Conservation (phyloP, 2,113 vertebrate genomes). For the Perca schrenkii region DNA sequence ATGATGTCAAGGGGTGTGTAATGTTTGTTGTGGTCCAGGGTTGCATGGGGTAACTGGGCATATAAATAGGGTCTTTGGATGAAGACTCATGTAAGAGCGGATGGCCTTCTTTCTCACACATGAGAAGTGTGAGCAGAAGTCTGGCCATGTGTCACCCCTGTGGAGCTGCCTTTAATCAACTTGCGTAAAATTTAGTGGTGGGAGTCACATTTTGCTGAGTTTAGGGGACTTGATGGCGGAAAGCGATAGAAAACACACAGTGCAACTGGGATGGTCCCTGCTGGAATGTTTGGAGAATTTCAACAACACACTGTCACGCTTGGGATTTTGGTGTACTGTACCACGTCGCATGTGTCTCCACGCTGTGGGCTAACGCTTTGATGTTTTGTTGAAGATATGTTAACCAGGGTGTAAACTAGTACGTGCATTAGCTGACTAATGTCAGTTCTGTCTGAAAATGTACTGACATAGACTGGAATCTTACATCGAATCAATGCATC, state of each 20-base stretch:
- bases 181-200: slow-evolving; percentile 58
- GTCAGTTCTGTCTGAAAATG: neutral
- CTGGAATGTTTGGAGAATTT: slow-evolving; percentile 58
- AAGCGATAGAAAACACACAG: slow-evolving; percentile 57
- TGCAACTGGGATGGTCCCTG: slow-evolving; percentile 43
- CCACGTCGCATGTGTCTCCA: slow-evolving; percentile 26
- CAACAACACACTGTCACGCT: slow-evolving; percentile 17
- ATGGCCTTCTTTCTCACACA: slow-evolving; percentile 48
- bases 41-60: slow-evolving; percentile 75
- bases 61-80: slow-evolving; percentile 82
- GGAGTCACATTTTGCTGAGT: slow-evolving; percentile 78
- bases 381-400: slow-evolving; percentile 41
- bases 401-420: slow-evolving; percentile 3
- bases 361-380: slow-evolving; percentile 46
- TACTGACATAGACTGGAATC: neutral
- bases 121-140: slow-evolving; percentile 52
- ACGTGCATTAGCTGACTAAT: neutral
- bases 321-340: slow-evolving; percentile 34
- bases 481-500: neutral
- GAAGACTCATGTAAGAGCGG: slow-evolving; percentile 53
- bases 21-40: slow-evolving; percentile 78
- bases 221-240: slow-evolving; percentile 62
- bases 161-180: slow-evolving; percentile 75
- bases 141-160: slow-evolving; percentile 51
- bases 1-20: slow-evolving; percentile 71